phyloP scores from a whole-genome alignment of 2,888 invertebrate genomes.

The Oscheius sp. region DNA sequence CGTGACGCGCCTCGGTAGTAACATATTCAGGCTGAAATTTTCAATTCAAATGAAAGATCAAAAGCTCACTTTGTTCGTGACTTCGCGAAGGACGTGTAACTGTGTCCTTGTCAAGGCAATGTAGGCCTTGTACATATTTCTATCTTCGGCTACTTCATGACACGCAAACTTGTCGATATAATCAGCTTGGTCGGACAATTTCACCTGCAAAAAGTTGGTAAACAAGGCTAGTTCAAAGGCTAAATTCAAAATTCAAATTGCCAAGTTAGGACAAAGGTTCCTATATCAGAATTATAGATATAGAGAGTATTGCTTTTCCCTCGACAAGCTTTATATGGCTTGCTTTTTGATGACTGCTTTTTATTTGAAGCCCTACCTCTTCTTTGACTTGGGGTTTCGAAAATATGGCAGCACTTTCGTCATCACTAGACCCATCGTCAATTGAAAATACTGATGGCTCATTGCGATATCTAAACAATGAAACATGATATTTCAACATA shows the following conservation, averaged over 20 bases:
- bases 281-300: too few species aligned
- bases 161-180: constrained; percentile 87
- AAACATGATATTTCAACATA: background rate
- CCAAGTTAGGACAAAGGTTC: too few species aligned
- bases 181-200: constrained; percentile 77
- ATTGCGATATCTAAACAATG: constrained; percentile 25
- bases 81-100: constrained; percentile 60
- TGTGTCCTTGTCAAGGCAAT: constrained; percentile 65
- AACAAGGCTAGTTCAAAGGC: background rate
- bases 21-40: constrained; percentile 77
- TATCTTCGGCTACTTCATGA: constrained; percentile 81
- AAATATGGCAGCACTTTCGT: constrained; percentile 29
- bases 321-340: too few species aligned
- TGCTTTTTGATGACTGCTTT: too few species aligned
- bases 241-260: too few species aligned
- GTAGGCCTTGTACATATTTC: constrained; percentile 43
- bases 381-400: constrained; percentile 37
- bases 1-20: constrained; percentile 85
- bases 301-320: too few species aligned
- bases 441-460: constrained; percentile 48
- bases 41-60: background rate
- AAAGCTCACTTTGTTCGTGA: constrained; percentile 33
- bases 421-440: constrained; percentile 48
- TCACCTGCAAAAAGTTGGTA: constrained; percentile 35
- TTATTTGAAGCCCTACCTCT: constrained; percentile 41